phyloP scores from a whole-genome alignment of 1,140 invertebrate species.

The Leptinotarsa lineolata region DNA sequence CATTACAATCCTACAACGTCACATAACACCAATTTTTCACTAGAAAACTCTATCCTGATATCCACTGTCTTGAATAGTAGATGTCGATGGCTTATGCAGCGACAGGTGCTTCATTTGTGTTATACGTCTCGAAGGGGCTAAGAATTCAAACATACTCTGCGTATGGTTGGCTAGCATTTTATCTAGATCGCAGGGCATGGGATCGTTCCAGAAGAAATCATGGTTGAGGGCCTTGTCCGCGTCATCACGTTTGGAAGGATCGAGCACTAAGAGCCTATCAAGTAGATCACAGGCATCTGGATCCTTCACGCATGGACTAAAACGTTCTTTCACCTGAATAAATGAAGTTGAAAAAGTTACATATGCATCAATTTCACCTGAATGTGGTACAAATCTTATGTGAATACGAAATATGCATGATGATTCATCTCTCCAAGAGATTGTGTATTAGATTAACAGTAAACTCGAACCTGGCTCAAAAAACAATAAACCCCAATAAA shows the following conservation, averaged over 20 bases:
- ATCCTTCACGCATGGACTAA: slow-evolving; percentile 93
- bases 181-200: slow-evolving; percentile 88
- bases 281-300: slow-evolving; percentile 90
- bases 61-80: slow-evolving; percentile 63
- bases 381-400: too few species aligned
- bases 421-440: too few species aligned
- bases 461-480: too few species aligned
- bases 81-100: slow-evolving; percentile 61
- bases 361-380: not conserved
- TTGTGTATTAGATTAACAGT: too few species aligned
- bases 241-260: slow-evolving; percentile 89
- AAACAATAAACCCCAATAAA: too few species aligned
- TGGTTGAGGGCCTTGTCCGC: slow-evolving; percentile 94
- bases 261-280: slow-evolving; percentile 89
- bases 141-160: slow-evolving; percentile 95
- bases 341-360: not conserved
- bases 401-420: too few species aligned
- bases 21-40: not conserved
- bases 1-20: not conserved
- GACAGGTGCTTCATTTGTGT: slow-evolving; percentile 74
- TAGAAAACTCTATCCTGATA: slow-evolving; percentile 81
- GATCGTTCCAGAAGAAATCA: slow-evolving; percentile 98
- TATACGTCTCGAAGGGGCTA: slow-evolving; percentile 79
- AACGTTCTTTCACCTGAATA: slow-evolving; percentile 73
- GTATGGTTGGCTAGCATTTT: slow-evolving; percentile 93